Conservation (phyloP, 2,888 invertebrate genomes). For the Synergus laeviventris region DNA sequence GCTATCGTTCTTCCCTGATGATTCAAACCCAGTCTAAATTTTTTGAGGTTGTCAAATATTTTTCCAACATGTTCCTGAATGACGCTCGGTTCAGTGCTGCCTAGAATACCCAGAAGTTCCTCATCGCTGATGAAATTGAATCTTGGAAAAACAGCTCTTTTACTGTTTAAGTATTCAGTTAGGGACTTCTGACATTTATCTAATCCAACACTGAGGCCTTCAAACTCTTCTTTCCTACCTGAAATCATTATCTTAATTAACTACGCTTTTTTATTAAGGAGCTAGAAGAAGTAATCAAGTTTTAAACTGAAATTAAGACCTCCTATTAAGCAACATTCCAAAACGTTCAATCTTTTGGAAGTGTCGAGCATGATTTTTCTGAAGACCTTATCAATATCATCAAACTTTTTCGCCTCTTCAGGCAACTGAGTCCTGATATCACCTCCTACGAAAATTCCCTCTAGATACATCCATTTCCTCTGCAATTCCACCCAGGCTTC, state of each 20-base stretch:
- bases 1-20: conserved; percentile 83
- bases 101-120: conserved; percentile 91
- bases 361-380: conserved; percentile 92
- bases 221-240: conserved; percentile 87
- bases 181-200: conserved; percentile 95
- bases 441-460: conserved; percentile 93
- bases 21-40: conserved; percentile 83
- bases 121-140: conserved; percentile 97
- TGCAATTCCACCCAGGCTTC: conserved; percentile 93
- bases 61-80: conserved; percentile 97
- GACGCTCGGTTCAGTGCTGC: conserved; percentile 88
- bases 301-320: conserved; percentile 50
- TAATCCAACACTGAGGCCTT: conserved; percentile 84
- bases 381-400: conserved; percentile 89
- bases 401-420: conserved; percentile 93
- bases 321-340: conserved; percentile 85
- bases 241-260: background rate
- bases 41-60: conserved; percentile 95
- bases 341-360: conserved; percentile 86
- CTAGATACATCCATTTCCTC: conserved; percentile 93
- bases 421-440: conserved; percentile 92
- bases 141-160: conserved; percentile 91
- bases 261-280: background rate
- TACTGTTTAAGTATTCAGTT: conserved; percentile 92
- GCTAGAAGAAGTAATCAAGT: background rate